phyloP scores from a whole-genome alignment of 2,113 vertebrate species.

The Varanus komodoensis region DNA sequence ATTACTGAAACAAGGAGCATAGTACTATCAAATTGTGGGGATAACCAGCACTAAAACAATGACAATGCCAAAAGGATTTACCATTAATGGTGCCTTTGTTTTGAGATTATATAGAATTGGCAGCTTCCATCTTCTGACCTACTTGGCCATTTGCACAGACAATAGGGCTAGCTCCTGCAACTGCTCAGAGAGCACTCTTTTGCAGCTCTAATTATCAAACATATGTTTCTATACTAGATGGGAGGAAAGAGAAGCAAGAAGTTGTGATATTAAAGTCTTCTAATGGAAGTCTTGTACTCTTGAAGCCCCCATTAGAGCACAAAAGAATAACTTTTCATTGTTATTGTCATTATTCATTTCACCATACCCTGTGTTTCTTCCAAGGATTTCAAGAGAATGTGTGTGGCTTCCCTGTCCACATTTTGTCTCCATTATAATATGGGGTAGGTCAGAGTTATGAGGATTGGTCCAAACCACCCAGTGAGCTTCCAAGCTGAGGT shows the following conservation, averaged over 20 bases:
- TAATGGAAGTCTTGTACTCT: not conserved
- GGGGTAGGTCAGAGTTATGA: not conserved
- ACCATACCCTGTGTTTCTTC: not conserved
- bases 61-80: not conserved
- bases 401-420: not conserved
- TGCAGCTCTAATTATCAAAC: not conserved
- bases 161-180: constrained; percentile 2
- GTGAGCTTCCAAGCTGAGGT: not conserved
- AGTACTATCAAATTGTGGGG: not conserved
- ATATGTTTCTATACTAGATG: not conserved
- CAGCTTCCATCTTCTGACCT: constrained; percentile 6
- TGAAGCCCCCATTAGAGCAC: not conserved
- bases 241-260: not conserved
- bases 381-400: no score
- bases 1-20: constrained; percentile 38
- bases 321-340: not conserved
- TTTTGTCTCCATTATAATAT: not conserved
- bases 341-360: not conserved
- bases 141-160: not conserved
- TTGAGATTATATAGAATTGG: not conserved
- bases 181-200: not conserved
- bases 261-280: not conserved
- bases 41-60: not conserved
- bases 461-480: not conserved
- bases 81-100: not conserved